Evolutionary conservation across 1,140 invertebrate species (phyloP), one percentile per base, ranked within the genome.

Genomic region (Temnothorax curvispinosus): DNA sequence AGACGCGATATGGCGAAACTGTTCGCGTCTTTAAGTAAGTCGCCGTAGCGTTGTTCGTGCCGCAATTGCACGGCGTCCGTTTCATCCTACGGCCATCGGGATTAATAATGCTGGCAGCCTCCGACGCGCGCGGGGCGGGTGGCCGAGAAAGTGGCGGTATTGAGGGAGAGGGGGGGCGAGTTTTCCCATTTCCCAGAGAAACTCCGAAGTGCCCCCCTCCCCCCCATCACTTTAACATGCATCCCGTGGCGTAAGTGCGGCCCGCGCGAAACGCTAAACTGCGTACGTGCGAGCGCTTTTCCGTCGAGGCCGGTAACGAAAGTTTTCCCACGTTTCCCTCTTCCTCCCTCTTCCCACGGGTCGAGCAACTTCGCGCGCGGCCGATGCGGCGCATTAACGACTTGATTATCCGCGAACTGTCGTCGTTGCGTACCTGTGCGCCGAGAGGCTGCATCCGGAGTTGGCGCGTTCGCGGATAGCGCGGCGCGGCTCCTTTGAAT

Each of bases 31-130:
- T 65, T 58, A 72, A 81, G 52, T 58, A 72, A 81, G 52, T 44
- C 27, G 44, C 9, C 56, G 21, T 4, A 15, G n/a, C 32, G 7
- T 64, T 60, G 35, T 56, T 77, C 13, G 67, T 44, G 54, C 3
- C 54, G 41, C 69, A 60, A 82, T 82, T n/a, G 64, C 64, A 67
- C 78, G 52, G 64, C 27, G 54, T 58, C 21, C 52, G 38, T 72
- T 60, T 71, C 67, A 9, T 72, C 41, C 27, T 52, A 32, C 11
- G 52, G 41, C 54, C 41, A 84, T 84, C 32, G 47, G 47, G 54
- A 89, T 90, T 90, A 89, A 90, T 89, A 90, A 90, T 80, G 89
- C 88, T 84, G 77, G 52, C 32, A 56, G 74, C 21, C 15, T 13
- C n/a, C 54, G 18, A 13, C 4, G 32, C 21, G 56, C 38, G 13